Conservation (phyloP, 2,888 invertebrate genomes). For the Lithophane socia region DNA sequence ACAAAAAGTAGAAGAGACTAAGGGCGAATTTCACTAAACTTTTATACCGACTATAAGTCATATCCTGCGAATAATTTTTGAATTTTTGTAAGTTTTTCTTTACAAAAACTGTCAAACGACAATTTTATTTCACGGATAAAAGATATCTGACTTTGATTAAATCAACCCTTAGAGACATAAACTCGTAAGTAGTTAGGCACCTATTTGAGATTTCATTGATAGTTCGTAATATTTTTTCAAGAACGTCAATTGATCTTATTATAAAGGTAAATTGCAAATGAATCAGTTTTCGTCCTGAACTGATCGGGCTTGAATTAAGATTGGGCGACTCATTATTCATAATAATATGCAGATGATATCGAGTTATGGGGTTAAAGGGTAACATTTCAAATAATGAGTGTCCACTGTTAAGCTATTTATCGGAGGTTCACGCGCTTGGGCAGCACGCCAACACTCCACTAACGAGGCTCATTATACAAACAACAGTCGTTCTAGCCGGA, state of each 20-base stretch:
- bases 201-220: not conserved
- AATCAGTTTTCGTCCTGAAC: not conserved
- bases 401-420: constrained; percentile 57
- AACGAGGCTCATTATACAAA: constrained; percentile 81
- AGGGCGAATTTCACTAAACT: too few species aligned
- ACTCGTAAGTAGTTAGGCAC: not conserved
- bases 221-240: not conserved
- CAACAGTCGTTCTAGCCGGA: constrained; percentile 72
- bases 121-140: too few species aligned
- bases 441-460: constrained; percentile 77
- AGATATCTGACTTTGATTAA: too few species aligned
- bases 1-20: too few species aligned
- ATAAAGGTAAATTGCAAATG: not conserved
- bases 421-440: constrained; percentile 64
- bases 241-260: not conserved
- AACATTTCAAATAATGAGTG: constrained; percentile 44
- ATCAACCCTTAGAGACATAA: too few species aligned
- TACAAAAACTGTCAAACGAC: too few species aligned
- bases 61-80: too few species aligned
- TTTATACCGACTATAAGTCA: too few species aligned
- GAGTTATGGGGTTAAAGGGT: constrained; percentile 28
- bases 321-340: constrained; percentile 10
- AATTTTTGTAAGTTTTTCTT: too few species aligned
- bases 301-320: not conserved
- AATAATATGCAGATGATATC: constrained; percentile 11